These are phyloP conservation scores for Myotis myotis DNA, from an alignment of 2,797 vertebrate species.

Conservation along the genomic window DNA sequence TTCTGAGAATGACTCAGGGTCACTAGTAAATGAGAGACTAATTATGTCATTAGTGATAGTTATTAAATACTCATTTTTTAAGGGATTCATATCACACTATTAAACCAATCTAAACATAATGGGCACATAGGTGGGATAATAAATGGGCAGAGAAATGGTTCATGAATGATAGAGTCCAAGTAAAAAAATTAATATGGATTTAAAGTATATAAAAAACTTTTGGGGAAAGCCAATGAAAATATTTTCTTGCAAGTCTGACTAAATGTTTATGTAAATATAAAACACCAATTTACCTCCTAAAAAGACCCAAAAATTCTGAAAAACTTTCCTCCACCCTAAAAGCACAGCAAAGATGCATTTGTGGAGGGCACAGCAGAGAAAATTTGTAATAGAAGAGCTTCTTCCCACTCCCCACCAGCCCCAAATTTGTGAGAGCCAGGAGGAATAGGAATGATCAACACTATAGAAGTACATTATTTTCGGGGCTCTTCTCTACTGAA, in stretches of 20 bases:
- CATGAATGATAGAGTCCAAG: not conserved
- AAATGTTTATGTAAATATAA: slow-evolving; percentile 1
- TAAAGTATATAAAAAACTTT: not conserved
- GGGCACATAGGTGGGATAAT: not conserved
- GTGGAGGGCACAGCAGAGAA: not conserved
- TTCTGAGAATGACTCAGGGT: slow-evolving; percentile 22
- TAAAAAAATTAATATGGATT: slow-evolving; percentile 30
- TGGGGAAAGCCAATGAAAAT: not conserved
- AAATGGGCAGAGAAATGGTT: not conserved
- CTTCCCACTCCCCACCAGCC: not conserved
- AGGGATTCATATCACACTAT: not conserved
- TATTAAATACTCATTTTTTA: slow-evolving; percentile 25
- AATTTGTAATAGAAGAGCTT: not conserved
- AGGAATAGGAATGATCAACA: not conserved
- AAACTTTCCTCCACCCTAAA: not conserved
- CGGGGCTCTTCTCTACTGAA: not conserved
- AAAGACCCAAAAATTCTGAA: not conserved
- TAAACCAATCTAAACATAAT: not conserved
- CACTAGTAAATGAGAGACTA: not conserved
- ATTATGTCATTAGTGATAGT: not conserved
- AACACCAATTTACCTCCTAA: not conserved
- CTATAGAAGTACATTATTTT: not conserved
- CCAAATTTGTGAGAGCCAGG: not conserved
- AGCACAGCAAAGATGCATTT: not conserved
- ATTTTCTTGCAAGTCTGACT: not conserved